phyloP scores from a whole-genome alignment of 2,113 vertebrate genomes.

The Crotalus helleri region DNA sequence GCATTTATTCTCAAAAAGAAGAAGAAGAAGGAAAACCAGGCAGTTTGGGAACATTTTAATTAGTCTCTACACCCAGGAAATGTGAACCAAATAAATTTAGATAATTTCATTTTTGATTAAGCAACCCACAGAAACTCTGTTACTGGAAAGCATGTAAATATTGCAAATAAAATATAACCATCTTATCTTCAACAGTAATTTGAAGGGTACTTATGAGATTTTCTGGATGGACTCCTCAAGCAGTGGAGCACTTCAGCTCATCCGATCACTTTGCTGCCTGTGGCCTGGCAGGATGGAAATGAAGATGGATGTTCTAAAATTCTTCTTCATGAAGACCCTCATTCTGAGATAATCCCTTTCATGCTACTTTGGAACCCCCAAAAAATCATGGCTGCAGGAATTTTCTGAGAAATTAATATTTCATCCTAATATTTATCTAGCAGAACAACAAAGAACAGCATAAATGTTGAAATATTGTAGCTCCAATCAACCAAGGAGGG shows the following conservation, averaged over 20 bases:
- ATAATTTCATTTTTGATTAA: background rate
- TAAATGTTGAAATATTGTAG: background rate
- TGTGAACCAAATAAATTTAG: background rate
- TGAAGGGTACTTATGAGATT: background rate
- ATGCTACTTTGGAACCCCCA: background rate
- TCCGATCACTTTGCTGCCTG: background rate
- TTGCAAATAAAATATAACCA: background rate
- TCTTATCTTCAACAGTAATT: background rate
- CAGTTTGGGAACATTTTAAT: background rate
- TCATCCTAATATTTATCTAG: background rate
- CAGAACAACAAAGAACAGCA: background rate
- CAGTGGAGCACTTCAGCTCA: background rate
- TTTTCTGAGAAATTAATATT: background rate
- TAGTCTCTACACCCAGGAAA: background rate
- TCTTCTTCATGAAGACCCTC: background rate
- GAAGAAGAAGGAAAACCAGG: background rate
- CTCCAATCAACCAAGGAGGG: background rate
- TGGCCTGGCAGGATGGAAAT: background rate
- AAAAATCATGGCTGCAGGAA: background rate
- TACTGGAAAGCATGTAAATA: background rate
- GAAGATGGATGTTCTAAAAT: background rate
- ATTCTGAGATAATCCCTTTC: background rate
- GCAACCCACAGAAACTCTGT: background rate
- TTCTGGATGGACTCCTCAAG: background rate
- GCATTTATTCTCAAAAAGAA: background rate